Conservation (phyloP, 2,797 vertebrate genomes). For the Spinus olivaceus region DNA sequence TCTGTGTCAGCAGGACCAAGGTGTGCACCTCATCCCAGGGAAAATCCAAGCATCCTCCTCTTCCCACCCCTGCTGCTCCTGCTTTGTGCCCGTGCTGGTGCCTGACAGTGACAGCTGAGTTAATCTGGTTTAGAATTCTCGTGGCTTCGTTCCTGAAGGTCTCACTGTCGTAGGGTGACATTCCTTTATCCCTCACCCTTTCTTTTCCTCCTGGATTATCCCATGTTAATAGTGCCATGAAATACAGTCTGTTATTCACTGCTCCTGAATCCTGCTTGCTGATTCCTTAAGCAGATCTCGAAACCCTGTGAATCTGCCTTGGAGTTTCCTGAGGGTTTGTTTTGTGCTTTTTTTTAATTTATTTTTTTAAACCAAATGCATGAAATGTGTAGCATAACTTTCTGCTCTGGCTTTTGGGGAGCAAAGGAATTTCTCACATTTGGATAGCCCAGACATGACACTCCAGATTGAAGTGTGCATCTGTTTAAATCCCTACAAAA, state of each 20-base stretch:
- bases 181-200: constrained; percentile 3
- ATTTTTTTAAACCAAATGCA: neutral
- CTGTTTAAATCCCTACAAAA: neutral
- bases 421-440: neutral
- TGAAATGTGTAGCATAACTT: neutral
- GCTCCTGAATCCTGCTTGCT: neutral
- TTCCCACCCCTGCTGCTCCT: neutral
- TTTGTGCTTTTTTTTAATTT: neutral
- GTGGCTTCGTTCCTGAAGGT: neutral
- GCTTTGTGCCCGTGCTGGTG: neutral
- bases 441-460: neutral
- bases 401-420: neutral
- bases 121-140: neutral
- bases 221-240: neutral
- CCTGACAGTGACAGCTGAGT: neutral
- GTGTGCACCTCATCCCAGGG: neutral
- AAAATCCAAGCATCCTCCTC: neutral
- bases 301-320: neutral
- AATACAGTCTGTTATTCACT: neutral
- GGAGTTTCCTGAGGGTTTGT: neutral
- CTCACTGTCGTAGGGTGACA: neutral
- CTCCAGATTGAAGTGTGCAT: neutral
- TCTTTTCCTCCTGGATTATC: constrained; percentile 49
- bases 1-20: neutral
- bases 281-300: constrained; percentile 31